Conservation (phyloP, 2,888 invertebrate species). For the Sabatieria punctata region DNA sequence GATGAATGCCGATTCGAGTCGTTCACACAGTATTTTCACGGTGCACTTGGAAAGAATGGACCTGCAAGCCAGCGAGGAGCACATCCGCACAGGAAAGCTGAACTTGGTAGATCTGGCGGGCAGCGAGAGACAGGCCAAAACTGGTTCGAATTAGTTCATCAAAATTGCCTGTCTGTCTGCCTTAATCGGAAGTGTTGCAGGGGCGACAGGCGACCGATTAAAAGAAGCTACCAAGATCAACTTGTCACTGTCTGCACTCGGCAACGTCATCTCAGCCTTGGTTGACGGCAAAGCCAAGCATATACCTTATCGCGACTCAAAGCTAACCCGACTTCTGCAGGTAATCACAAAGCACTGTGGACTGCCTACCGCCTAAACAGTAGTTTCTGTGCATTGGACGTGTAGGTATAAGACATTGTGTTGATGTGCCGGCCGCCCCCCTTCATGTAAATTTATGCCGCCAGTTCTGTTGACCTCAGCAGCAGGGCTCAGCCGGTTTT, state of each 20-base stretch:
- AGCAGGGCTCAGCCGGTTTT: too few relatives aligned
- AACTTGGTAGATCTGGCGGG: conserved; percentile 77
- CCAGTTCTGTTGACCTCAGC: too few relatives aligned
- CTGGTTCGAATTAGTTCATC: conserved; percentile 33
- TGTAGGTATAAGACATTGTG: too few relatives aligned
- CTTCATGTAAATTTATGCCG: too few relatives aligned
- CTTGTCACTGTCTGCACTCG: conserved; percentile 63
- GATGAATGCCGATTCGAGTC: conserved; percentile 58
- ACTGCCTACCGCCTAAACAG: too few relatives aligned
- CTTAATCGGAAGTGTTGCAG: too few relatives aligned
- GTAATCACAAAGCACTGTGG: too few relatives aligned
- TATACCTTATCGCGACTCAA: conserved; percentile 65
- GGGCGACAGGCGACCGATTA: conserved; percentile 64
- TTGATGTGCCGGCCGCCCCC: too few relatives aligned
- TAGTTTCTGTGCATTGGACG: too few relatives aligned
- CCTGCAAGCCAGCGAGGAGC: conserved; percentile 38
- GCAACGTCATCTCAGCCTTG: conserved; percentile 70
- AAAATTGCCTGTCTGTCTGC: background rate
- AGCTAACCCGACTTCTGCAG: conserved; percentile 57
- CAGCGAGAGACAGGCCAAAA: conserved; percentile 64
- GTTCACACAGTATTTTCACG: conserved; percentile 52
- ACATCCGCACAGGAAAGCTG: conserved; percentile 53
- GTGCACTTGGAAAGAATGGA: conserved; percentile 63
- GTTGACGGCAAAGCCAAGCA: conserved; percentile 63
- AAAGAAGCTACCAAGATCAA: conserved; percentile 80